Conservation (phyloP, 2,797 vertebrate species). For the Molossus molossus region DNA sequence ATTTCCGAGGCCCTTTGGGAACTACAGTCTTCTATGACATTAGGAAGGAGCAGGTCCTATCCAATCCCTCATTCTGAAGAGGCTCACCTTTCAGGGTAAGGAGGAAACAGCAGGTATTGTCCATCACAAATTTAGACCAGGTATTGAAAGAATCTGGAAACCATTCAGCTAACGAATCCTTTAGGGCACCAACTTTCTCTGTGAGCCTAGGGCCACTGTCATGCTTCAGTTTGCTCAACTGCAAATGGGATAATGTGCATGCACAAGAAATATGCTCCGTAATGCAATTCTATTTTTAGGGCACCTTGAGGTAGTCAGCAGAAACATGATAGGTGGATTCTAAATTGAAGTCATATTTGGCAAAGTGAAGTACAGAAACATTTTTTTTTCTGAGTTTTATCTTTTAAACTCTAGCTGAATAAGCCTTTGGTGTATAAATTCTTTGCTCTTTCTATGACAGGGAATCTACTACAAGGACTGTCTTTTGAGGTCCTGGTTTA, state of each 20-base stretch:
- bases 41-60: not conserved
- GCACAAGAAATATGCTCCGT: not conserved
- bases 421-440: not conserved
- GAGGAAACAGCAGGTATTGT: not conserved
- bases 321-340: slow-evolving; percentile 46
- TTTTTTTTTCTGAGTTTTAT: not conserved
- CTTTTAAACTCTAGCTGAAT: slow-evolving; percentile 30
- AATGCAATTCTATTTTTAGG: not conserved
- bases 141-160: not conserved
- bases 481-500: slow-evolving; percentile 4
- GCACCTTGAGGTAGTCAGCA: slow-evolving; percentile 10
- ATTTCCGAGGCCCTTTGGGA: not conserved
- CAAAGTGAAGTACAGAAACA: not conserved
- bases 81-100: not conserved
- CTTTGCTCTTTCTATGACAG: not conserved
- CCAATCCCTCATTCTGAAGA: not conserved
- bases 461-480: not conserved
- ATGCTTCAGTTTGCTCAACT: slow-evolving; percentile 42
- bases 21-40: not conserved
- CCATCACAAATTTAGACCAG: not conserved
- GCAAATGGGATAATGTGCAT: not conserved
- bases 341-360: slow-evolving; percentile 4
- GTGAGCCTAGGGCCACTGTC: not conserved
- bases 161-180: not conserved
- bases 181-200: not conserved